Evolutionary conservation across 1,140 invertebrate genomes (phyloP), one percentile per base, ranked within the genome.

Genomic region (Scylla paramamosain): DNA sequence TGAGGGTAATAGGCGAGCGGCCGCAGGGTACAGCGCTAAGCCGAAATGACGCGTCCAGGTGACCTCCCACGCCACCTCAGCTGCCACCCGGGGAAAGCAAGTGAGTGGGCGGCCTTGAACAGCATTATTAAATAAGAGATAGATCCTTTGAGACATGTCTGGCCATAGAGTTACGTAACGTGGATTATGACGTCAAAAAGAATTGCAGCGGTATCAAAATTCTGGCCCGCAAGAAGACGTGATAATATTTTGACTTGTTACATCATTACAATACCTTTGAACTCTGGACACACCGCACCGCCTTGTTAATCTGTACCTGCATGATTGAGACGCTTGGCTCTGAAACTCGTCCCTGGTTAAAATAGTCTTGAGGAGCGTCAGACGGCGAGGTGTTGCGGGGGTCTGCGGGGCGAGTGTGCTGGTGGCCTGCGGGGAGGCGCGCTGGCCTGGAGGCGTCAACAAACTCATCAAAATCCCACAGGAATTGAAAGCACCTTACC

Each of bases 391-490:
- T 77, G 8, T 2, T n/a, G 25, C 2, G 1, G 6, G 67, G 25
- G 25, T 12, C 67, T 77, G 67, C 12, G 25, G 67, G 12, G 67
- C 67, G 67, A n/a, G 52, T n/a, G 67, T 77, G 67, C 67, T 77
- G 16, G 25, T 77, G 67, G 67, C 67, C 67, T 25, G 67, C 20
- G n/a, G 67, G 67, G 67, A 77, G 8, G n/a, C 10, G 67, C 12
- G 67, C 20, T 77, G 67, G 67, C 67, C 67, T 77, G 20, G 20
- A 77, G 67, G 67, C 67, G 67, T 77, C 67, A 77, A 77, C 67
- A 77, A 77, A 77, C 67, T 77, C 67, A 77, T 77, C 67, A 77
- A 77, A 77, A 77, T 77, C 67, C 67, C 67, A 77, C 67, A 77
- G 67, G 67, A 77, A 77, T 77, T 77, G 67, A 77, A 20, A 77